Evolutionary conservation across 2,113 vertebrate genomes (phyloP).

Genomic region (Okapia johnstoni): DNA sequence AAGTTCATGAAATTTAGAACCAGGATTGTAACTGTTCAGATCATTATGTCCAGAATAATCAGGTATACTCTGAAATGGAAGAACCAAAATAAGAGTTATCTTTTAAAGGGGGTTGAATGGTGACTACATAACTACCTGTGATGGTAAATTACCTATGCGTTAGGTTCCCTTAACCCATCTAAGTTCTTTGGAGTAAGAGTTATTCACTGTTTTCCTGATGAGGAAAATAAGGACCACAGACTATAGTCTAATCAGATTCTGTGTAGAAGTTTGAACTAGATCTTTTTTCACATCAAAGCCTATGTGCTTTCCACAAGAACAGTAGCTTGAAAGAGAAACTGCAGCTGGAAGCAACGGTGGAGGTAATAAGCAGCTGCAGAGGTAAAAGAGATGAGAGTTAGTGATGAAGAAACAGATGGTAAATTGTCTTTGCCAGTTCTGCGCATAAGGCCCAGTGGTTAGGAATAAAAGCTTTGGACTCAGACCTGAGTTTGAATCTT

Average conservation of each 20-base stretch:
- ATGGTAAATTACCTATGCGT: not conserved
- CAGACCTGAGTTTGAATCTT: not conserved
- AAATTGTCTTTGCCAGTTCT: not conserved
- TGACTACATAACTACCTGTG: not conserved
- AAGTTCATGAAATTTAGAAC: constrained; percentile 29
- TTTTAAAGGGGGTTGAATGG: not conserved
- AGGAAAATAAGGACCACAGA: not conserved
- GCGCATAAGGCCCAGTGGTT: not conserved
- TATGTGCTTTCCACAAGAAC: not conserved
- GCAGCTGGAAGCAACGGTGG: not conserved
- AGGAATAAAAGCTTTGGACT: not conserved
- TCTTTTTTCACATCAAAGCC: not conserved
- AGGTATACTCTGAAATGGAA: not conserved
- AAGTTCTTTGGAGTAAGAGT: not conserved
- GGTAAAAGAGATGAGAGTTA: not conserved
- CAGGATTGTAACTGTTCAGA: not conserved
- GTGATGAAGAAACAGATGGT: not conserved
- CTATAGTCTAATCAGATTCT: not conserved
- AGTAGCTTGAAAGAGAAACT: not conserved
- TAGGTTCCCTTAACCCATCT: not conserved
- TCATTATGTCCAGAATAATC: constrained; percentile 21
- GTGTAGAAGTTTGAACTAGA: not conserved
- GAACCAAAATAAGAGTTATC: not conserved
- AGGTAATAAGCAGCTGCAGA: not conserved
- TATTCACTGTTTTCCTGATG: not conserved